These are phyloP conservation scores for Carcharodon carcharias DNA, from an alignment of 2,797 vertebrate species.

Conservation along the genomic window DNA sequence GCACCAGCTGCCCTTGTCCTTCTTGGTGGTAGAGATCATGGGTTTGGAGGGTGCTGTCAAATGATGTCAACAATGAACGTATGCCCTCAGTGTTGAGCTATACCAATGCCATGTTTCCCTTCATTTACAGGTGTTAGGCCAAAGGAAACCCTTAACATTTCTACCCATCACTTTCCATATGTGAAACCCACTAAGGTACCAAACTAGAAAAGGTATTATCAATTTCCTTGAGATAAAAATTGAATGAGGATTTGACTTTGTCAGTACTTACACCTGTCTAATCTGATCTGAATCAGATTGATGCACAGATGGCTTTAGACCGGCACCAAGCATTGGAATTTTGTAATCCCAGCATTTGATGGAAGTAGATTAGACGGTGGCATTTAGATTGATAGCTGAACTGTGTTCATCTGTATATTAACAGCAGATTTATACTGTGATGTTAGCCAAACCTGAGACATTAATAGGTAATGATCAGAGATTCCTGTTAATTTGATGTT, in stretches of 20 bases:
- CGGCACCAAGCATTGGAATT: neutral
- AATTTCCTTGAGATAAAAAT: neutral
- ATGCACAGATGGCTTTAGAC: constrained; percentile 31
- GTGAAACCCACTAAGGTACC: neutral
- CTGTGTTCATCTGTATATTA: neutral
- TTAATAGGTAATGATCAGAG: neutral
- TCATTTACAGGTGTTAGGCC: neutral
- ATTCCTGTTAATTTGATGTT: neutral
- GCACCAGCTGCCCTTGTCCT: too few relatives aligned
- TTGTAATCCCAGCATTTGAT: constrained; percentile 21
- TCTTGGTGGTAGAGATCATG: too few relatives aligned
- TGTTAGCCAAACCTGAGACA: neutral
- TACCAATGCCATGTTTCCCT: neutral
- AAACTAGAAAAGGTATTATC: neutral
- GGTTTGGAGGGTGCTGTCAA: too few relatives aligned
- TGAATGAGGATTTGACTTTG: constrained; percentile 28
- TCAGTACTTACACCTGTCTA: constrained; percentile 25
- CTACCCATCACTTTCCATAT: neutral
- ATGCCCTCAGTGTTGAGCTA: neutral
- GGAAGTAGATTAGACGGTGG: neutral
- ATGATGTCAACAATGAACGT: neutral
- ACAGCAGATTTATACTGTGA: neutral
- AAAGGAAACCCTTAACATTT: neutral
- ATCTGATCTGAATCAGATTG: constrained; percentile 31
- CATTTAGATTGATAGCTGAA: constrained; percentile 10